Evolutionary conservation across 2,888 invertebrate genomes (phyloP).

Genomic region (Melipona beecheii): DNA sequence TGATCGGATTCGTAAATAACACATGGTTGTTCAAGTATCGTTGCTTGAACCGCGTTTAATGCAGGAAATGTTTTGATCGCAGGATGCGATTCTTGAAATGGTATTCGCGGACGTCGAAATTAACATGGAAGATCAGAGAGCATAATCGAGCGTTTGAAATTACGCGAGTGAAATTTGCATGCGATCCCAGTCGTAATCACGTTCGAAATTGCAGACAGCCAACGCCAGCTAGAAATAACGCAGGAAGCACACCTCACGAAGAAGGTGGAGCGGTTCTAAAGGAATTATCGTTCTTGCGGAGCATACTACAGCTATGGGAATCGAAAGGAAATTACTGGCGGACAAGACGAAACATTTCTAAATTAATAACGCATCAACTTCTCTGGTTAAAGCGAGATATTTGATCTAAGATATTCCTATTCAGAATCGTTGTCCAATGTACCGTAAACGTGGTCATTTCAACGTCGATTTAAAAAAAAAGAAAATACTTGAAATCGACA

Average conservation of each 20-base stretch:
- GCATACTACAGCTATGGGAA: neutral
- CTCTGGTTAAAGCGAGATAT: neutral
- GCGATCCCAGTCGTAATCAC: neutral
- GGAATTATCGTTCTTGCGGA: neutral
- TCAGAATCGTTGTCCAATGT: neutral
- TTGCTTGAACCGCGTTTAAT: neutral
- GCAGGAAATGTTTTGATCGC: neutral
- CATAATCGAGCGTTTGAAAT: too few relatives aligned
- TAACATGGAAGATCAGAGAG: neutral
- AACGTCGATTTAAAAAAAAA: neutral
- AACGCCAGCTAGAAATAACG: neutral
- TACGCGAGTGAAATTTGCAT: slow-evolving; percentile 2
- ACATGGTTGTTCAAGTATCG: neutral
- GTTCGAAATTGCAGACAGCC: neutral
- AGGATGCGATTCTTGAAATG: neutral
- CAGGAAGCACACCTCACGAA: too few relatives aligned
- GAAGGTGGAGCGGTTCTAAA: neutral
- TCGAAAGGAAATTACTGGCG: neutral
- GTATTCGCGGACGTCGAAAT: neutral
- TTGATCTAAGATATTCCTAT: neutral
- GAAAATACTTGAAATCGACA: neutral
- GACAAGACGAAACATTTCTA: neutral
- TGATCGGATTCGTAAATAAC: neutral
- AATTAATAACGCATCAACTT: neutral
- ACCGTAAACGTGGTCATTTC: neutral